Base-by-base conservation (phyloP, 2,797 vertebrate genomes). In the Adelosebastes latens region DNA sequence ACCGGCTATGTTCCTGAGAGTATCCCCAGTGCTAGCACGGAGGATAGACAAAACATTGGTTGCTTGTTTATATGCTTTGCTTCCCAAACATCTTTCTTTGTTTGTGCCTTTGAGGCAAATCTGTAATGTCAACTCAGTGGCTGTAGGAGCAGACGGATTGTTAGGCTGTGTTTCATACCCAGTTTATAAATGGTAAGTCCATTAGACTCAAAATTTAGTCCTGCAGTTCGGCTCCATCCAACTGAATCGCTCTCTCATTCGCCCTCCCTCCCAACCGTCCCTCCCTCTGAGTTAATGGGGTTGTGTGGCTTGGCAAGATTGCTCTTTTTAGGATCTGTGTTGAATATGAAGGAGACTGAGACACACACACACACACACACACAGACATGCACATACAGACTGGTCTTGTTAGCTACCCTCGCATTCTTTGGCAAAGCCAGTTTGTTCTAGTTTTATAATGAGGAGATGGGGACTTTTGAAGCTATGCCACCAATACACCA, bases 361-460 rank as follows among this genome's bases (percentile, higher is more conserved):
- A 82, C 74, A 79, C 79, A 79, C 79, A 88, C 77, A 81, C 73
- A 87, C 72, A 87, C 77, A 78, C 79, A 88, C 78, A 82, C 75
- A 88, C 39, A 75, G 58, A 79, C 82, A 78, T 70, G 76, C 88
- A 88, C 87, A 39, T 74, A 92, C 91, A 93, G 88, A 88, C 86
- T 87, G 90, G 87, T 92, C 86, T 93, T 91, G 92, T 95, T 94
- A 94, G 89, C 83, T 84, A 70, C 85, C 92, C 92, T 92, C 89
- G 74, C 90, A 90, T 92, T 90, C 87, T 83, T 86, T 92, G 86
- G 83, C 88, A 88, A 82, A 93, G 84, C 85, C 82, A 83, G 89
- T 93, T 89, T 93, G 94, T 92, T 94, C 91, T 89, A 93, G 87
- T 94, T 94, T 92, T 20, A 88, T 94, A 94, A 95, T 93, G 93